Evolutionary conservation across 2,113 vertebrate genomes (phyloP).

Genomic region (Pycnonotus jocosus): DNA sequence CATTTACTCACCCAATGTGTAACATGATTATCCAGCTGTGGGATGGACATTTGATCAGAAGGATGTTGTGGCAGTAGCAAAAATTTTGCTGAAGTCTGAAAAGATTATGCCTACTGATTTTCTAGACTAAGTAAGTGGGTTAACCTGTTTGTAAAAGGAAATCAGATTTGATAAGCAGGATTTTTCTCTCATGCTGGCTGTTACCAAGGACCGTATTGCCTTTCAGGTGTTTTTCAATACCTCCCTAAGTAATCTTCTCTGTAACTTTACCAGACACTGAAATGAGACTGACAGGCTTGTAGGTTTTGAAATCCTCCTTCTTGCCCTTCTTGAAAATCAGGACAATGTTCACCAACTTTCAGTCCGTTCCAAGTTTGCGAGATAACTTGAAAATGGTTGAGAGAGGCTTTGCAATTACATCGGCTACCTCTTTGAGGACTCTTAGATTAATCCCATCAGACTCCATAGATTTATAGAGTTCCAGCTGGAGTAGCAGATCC

Average conservation of each 20-base stretch:
- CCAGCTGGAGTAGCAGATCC: not conserved
- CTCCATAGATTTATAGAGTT: not conserved
- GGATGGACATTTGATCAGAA: not conserved
- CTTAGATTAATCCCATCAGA: not conserved
- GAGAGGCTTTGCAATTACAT: not conserved
- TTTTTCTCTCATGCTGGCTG: not conserved
- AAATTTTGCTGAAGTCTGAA: not conserved
- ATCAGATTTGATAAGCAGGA: not conserved
- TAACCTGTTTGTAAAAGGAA: not conserved
- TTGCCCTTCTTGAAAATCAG: rapidly evolving
- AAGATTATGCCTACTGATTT: not conserved
- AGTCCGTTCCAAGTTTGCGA: not conserved
- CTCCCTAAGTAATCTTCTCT: not conserved
- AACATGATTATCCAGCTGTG: not conserved
- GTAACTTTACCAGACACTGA: not conserved
- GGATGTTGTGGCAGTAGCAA: not conserved
- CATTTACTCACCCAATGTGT: not conserved
- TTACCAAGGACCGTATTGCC: not conserved
- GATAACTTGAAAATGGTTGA: not conserved
- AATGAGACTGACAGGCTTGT: not conserved
- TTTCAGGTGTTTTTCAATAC: not conserved
- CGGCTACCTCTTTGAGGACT: not conserved
- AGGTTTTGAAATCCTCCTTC: not conserved
- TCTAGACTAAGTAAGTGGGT: not conserved
- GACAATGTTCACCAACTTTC: not conserved